Evolutionary conservation across 2,113 vertebrate genomes (phyloP), one percentile per base, ranked within the genome.

Genomic region (Sebastes fasciatus): DNA sequence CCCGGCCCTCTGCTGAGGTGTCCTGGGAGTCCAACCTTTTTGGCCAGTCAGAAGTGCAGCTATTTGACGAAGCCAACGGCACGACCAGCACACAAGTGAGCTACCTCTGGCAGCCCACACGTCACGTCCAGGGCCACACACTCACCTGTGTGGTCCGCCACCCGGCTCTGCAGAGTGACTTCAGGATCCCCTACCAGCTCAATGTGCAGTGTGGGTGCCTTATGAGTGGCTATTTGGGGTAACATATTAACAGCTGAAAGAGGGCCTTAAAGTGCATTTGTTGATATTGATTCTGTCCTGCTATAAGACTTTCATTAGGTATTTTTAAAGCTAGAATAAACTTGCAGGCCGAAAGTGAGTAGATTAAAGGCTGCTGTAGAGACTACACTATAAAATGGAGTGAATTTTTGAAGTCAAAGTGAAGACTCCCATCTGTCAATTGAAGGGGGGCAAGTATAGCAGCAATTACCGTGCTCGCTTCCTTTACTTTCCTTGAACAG

Each of bases 81-180:
- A 99, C 98, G 0, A 96, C 97, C 83, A 99, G 97, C 42, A 95
- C 98, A 42, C 89, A 96, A 80, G 98, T 97, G 91, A 96, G 95
- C 7, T 99, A 99, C 92, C 93, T 95, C 83, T 96, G 98, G 91
- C 94, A 96, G 73, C 98, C 98, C 49, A 97, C 96, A 0, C 95
- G 97, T 14, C 97, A 98, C 90, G 94, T 96, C 88, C 97, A 97
- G 94, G 97, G 97, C 83, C 96, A 97, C 77, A 89, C 80, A 3
- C 95, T 99, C 81, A 96, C 97, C 58, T 99, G 98, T 63, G 90
- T 99, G 74, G 97, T 99, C 75, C 97, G 95, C 71, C 98, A 99
- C 91, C 98, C 97, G 9, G 96, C 98, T 46, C 95, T 99, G 90
- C 96, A 96, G 74, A 96, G 92, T 51, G 97, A 97, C 85, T 94